Conservation (phyloP, 2,113 vertebrate species). For the Brachypteracias leptosomus region DNA sequence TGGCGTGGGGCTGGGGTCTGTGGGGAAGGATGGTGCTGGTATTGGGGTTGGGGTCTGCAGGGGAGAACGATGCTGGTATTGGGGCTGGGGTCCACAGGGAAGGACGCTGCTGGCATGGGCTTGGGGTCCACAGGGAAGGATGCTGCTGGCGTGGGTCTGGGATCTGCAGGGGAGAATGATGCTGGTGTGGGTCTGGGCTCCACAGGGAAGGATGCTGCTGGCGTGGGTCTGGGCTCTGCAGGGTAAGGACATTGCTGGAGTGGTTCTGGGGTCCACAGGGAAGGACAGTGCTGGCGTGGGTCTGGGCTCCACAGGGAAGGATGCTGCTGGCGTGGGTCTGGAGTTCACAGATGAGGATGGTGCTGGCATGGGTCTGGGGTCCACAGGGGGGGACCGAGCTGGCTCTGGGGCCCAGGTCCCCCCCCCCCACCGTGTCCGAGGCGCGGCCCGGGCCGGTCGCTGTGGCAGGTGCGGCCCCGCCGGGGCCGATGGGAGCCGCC, state of each 20-base stretch:
- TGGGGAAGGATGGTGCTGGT: neutral
- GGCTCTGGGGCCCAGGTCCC: neutral
- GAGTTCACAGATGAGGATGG: no score
- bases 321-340: no score
- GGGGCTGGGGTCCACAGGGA: accelerated
- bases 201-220: no score
- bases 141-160: no score
- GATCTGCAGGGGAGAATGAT: no score
- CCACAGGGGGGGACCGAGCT: no score
- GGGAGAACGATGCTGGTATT: neutral
- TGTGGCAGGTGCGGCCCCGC: constrained; percentile 43
- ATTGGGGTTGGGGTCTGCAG: accelerated
- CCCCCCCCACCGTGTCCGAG: accelerated
- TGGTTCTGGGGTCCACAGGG: accelerated
- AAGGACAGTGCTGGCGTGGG: neutral
- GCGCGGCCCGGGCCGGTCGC: neutral
- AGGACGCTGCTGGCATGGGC: neutral
- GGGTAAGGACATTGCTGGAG: neutral
- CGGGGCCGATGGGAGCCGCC: constrained; percentile 72
- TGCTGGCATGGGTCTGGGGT: no score
- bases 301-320: accelerated
- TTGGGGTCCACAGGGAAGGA: no score
- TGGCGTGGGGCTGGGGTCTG: accelerated
- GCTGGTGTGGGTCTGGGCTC: no score
- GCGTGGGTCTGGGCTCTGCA: accelerated